A percentile compares a stretch with the other conserved stretches of the same genome.
Conservation (phyloP, 2,797 vertebrate species). For the Pteronotus mesoamericanus region DNA sequence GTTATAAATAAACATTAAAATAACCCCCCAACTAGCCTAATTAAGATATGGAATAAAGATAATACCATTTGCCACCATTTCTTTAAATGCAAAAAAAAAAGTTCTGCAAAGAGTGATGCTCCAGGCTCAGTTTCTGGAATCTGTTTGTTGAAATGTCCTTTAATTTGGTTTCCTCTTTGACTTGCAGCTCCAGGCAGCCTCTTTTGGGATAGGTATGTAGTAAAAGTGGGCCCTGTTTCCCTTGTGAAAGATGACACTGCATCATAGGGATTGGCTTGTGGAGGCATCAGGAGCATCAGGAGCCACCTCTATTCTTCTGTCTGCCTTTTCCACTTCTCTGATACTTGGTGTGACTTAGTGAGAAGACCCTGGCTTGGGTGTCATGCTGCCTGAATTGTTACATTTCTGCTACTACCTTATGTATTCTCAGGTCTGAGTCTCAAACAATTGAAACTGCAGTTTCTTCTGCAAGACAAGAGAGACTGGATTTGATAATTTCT, state of each 20-base stretch:
- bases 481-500: neutral
- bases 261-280: neutral
- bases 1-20: constrained; percentile 33
- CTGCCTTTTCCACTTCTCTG: neutral
- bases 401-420: neutral
- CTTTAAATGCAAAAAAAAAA: neutral
- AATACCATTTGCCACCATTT: neutral
- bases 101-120: neutral
- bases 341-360: neutral
- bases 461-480: neutral
- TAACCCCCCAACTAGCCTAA: neutral
- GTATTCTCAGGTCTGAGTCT: neutral
- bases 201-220: neutral
- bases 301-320: neutral
- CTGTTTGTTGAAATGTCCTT: neutral
- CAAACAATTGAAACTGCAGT: neutral
- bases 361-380: neutral
- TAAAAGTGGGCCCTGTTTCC: neutral
- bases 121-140: neutral
- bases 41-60: neutral
- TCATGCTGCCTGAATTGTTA: neutral
- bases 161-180: neutral
- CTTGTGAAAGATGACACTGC: neutral
- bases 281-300: neutral
- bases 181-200: neutral